These are phyloP conservation scores for Pygocentrus nattereri DNA, from an alignment of 2,797 vertebrate genomes.

Conservation along the genomic window DNA sequence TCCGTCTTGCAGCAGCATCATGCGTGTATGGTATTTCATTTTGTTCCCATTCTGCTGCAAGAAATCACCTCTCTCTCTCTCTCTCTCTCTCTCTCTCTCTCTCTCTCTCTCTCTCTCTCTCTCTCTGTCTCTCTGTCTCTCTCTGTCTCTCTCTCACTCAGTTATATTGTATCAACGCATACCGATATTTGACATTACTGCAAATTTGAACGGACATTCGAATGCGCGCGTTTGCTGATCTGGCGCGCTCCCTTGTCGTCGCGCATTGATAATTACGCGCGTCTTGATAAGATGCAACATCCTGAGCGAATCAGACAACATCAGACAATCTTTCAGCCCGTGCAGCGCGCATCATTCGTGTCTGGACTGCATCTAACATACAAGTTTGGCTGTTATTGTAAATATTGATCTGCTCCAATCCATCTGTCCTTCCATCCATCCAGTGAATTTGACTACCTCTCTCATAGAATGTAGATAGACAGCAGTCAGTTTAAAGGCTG, in stretches of 20 bases:
- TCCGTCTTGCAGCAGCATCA: conserved; percentile 54
- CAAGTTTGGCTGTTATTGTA: conserved; percentile 37
- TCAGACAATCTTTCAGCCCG: conserved; percentile 11
- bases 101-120: conserved; percentile 27
- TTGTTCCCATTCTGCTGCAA: conserved; percentile 40
- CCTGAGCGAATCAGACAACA: conserved; percentile 32
- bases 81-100: conserved; percentile 25
- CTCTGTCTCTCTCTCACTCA: conserved; percentile 17
- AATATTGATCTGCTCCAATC: conserved; percentile 32
- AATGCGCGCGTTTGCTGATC: conserved; percentile 9
- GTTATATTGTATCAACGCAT: conserved; percentile 26
- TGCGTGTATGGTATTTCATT: conserved; percentile 51
- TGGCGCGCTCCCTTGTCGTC: not conserved
- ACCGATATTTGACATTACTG: conserved; percentile 21
- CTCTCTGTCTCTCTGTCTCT: conserved; percentile 40
- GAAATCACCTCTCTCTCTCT: conserved; percentile 30
- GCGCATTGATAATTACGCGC: conserved; percentile 20
- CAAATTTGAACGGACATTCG: conserved; percentile 37
- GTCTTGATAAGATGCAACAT: not conserved
- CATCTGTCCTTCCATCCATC: conserved; percentile 15
- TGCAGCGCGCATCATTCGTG: conserved; percentile 4
- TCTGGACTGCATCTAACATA: conserved; percentile 28
- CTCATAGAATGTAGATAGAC: conserved; percentile 15
- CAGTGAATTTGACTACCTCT: conserved; percentile 13
- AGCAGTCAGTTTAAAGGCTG: conserved; percentile 7